phyloP scores from a whole-genome alignment of 2,797 vertebrate genomes.

The Karalla daura region DNA sequence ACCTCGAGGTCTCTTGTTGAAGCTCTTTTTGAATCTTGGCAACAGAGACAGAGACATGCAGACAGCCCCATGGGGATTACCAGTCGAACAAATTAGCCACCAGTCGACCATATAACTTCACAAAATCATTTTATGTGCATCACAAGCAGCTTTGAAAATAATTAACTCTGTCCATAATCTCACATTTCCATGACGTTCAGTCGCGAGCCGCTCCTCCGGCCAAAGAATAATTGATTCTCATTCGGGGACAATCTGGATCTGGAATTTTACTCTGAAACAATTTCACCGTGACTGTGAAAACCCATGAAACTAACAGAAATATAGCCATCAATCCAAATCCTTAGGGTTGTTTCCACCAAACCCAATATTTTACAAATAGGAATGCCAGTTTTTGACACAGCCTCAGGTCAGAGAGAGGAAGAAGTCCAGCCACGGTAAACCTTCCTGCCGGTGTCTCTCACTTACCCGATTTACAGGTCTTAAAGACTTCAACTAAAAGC shows the following conservation, averaged over 20 bases:
- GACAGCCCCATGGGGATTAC: neutral
- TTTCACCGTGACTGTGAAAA: conserved; percentile 44
- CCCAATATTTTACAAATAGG: conserved; percentile 10
- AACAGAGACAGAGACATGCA: neutral
- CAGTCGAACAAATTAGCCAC: conserved; percentile 8
- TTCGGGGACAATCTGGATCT: conserved; percentile 42
- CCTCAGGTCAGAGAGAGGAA: neutral
- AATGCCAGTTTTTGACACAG: neutral
- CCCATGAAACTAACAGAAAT: conserved; percentile 15
- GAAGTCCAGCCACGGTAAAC: neutral
- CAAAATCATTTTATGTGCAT: conserved; percentile 32
- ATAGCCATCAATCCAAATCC: conserved; percentile 15
- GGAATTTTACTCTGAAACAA: conserved; percentile 38
- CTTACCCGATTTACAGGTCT: conserved; percentile 30
- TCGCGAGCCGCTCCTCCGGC: conserved; percentile 33
- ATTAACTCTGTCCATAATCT: conserved; percentile 26
- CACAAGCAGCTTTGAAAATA: conserved; percentile 27
- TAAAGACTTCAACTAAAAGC: conserved; percentile 41
- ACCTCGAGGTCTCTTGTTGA: conserved; percentile 14
- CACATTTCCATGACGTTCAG: conserved; percentile 36
- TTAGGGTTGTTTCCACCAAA: conserved; percentile 13
- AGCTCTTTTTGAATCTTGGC: conserved; percentile 22
- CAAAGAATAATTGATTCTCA: conserved; percentile 45
- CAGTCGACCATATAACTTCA: conserved; percentile 22
- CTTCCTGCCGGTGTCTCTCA: neutral